A percentile compares a stretch with the other conserved stretches of the same genome.
phyloP scores from a whole-genome alignment of 1,140 invertebrate genomes.

The Phthorimaea operculella region DNA sequence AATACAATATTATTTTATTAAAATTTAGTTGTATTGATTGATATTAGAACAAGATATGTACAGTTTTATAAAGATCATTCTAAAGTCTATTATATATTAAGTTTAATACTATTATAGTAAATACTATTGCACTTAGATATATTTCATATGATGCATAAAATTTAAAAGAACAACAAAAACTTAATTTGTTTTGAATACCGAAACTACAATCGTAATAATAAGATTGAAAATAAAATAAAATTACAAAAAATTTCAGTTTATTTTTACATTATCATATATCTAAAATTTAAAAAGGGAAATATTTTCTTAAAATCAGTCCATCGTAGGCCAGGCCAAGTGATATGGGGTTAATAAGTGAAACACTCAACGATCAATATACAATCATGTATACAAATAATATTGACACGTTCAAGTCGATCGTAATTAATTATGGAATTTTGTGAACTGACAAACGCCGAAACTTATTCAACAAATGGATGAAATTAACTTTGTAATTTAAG shows the following conservation, averaged over 20 bases:
- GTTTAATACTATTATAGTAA: conserved; percentile 45
- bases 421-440: background rate
- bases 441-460: background rate
- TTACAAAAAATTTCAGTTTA: no score
- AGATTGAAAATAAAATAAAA: no score
- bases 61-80: conserved; percentile 14
- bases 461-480: background rate
- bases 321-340: conserved; percentile 3
- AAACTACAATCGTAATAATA: background rate
- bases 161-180: conserved; percentile 13
- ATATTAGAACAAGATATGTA: conserved; percentile 24
- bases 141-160: background rate
- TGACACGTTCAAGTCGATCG: no score
- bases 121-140: conserved; percentile 31
- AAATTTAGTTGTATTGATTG: background rate
- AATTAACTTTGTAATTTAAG: background rate
- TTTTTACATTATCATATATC: background rate
- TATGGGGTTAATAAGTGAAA: background rate
- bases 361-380: background rate
- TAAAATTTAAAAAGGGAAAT: no score
- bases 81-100: conserved; percentile 20
- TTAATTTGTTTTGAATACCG: conserved; percentile 9
- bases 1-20: no score
- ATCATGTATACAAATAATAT: background rate
- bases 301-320: conserved; percentile 2